Conservation (phyloP, 2,888 invertebrate genomes). For the Cryptops parisi region DNA sequence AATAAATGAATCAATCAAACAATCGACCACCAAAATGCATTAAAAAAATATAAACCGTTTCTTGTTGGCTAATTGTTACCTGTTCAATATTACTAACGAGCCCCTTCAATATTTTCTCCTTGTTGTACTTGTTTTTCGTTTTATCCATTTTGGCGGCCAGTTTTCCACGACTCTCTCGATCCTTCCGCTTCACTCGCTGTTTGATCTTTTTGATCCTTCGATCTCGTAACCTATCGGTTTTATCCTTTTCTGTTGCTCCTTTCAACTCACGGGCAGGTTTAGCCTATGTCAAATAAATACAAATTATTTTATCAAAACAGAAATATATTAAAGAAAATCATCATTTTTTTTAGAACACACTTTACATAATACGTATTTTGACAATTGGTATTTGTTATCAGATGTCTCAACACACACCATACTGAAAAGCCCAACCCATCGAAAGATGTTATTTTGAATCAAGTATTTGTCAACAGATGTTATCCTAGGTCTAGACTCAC, state of each 20-base stretch:
- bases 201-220: conserved; percentile 70
- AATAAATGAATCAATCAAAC: neutral
- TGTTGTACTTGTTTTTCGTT: conserved; percentile 40
- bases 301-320: neutral
- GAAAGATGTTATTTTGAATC: no score
- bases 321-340: no score
- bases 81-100: conserved; percentile 40
- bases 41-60: no score
- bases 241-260: conserved; percentile 63
- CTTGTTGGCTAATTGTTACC: conserved; percentile 26
- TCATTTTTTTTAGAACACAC: no score
- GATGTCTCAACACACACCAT: no score
- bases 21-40: neutral
- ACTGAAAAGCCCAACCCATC: no score
- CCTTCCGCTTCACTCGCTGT: conserved; percentile 39
- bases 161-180: conserved; percentile 21
- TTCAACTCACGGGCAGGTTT: conserved; percentile 39
- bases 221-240: conserved; percentile 77
- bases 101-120: conserved; percentile 44
- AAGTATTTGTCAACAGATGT: no score
- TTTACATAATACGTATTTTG: no score
- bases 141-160: conserved; percentile 34
- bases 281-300: neutral
- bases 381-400: no score
- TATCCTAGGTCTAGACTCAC: no score